These are phyloP conservation scores for Stenurella melanura DNA, from an alignment of 2,888 invertebrate species.

Conservation along the genomic window DNA sequence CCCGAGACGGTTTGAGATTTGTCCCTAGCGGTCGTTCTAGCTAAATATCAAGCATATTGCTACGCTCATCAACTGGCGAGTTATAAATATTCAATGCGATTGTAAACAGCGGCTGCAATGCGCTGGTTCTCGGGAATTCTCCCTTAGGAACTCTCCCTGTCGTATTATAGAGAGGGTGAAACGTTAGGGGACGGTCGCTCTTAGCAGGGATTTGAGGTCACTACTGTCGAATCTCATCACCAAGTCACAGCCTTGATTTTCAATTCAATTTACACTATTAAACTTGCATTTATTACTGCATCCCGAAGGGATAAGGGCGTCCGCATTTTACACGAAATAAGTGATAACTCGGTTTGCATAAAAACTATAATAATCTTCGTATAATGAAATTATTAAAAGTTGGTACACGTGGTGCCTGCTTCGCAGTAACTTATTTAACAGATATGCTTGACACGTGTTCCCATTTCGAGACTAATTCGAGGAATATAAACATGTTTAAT, in stretches of 20 bases:
- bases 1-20: slow-evolving; percentile 49
- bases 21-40: slow-evolving; percentile 68
- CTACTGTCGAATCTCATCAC: slow-evolving; percentile 73
- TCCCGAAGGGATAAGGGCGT: slow-evolving; percentile 49
- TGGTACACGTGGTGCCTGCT: too few species aligned
- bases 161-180: slow-evolving; percentile 53
- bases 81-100: slow-evolving; percentile 74
- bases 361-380: neutral
- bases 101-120: slow-evolving; percentile 70
- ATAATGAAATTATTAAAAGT: neutral
- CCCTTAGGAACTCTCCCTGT: slow-evolving; percentile 55
- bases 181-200: slow-evolving; percentile 61
- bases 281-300: slow-evolving; percentile 66
- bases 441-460: too few species aligned
- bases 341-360: neutral
- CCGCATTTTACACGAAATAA: slow-evolving; percentile 24
- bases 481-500: too few species aligned
- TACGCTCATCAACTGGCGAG: slow-evolving; percentile 74
- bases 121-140: slow-evolving; percentile 56
- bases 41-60: slow-evolving; percentile 74
- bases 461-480: too few species aligned
- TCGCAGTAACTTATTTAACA: too few species aligned
- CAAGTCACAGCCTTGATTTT: slow-evolving; percentile 72
- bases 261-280: slow-evolving; percentile 71
- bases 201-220: slow-evolving; percentile 73